These are phyloP conservation scores for Lamellibrachia satsuma DNA, from an alignment of 2,888 invertebrate genomes.

Conservation along the genomic window DNA sequence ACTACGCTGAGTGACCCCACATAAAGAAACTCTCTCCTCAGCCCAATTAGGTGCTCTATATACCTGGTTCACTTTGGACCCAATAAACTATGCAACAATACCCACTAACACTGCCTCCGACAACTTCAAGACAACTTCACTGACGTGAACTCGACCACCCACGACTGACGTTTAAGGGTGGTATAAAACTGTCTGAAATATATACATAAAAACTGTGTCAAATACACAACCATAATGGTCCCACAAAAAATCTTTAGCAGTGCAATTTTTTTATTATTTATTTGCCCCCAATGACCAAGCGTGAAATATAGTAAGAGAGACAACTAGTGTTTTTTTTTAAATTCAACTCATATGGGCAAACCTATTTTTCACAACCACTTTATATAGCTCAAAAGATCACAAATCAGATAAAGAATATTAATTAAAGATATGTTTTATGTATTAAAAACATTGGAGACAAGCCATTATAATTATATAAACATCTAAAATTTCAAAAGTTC, in stretches of 20 bases:
- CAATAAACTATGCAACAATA: constrained; percentile 6
- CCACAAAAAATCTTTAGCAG: not conserved
- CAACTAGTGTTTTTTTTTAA: too few relatives aligned
- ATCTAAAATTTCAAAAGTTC: not conserved
- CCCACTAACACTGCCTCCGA: not conserved
- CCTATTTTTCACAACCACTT: too few relatives aligned
- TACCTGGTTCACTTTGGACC: not conserved
- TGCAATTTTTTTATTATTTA: not conserved
- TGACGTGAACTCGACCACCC: not conserved
- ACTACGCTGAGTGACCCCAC: not conserved
- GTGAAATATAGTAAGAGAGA: not conserved
- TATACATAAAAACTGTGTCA: not conserved
- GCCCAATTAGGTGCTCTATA: not conserved
- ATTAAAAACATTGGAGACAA: too few relatives aligned
- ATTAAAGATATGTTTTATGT: too few relatives aligned
- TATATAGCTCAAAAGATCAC: too few relatives aligned
- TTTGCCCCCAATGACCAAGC: not conserved
- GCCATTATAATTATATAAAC: not conserved
- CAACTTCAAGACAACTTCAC: not conserved
- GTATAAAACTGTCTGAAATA: not conserved
- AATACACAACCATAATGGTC: not conserved
- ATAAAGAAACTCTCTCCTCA: not conserved
- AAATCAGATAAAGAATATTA: too few relatives aligned
- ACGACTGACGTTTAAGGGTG: not conserved
- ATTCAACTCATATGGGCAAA: too few relatives aligned